Evolutionary conservation across 1,140 invertebrate genomes (phyloP), one percentile per base, ranked within the genome.

Genomic region (Saxidomus purpurata): DNA sequence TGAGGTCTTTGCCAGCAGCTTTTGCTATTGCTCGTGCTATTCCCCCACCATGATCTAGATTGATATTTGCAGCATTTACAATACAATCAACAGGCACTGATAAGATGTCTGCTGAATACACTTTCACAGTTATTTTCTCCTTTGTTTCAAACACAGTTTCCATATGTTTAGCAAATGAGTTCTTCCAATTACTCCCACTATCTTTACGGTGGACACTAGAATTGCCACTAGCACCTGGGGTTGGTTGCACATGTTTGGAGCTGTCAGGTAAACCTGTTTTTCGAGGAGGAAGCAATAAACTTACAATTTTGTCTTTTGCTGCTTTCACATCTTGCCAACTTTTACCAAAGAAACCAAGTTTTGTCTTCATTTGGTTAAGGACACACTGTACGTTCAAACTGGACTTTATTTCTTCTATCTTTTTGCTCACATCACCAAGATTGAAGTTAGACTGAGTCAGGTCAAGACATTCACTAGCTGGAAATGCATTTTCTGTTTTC

Each of bases 61-160:
- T 28, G 2, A 19, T n/a, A 49, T 89, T 71, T 22, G 79, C 80
- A 19, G 87, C 43, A 83, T 83, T 89, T 2, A 89, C 87, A 40
- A 89, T 83, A 38, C 83, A 59, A 40, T 85, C 83, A 8, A 85
- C 69, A 22, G 67, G 25, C 0, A 76, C 31, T 2, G 34, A 25
- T 43, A 63, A 82, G 22, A 98, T 98, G 25, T 99, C 98, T 94
- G 98, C 98, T n/a, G 98, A 69, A 55, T 90, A 92, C 38, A 94
- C 84, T 59, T 74, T 69, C 3, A 94, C 82, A 11, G 61, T 80
- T 17, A 91, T 59, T 34, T 67, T 36, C 25, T 77, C 85, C 59
- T 77, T 86, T 4, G 84, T 86, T 55, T 0, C 22, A 81, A 38
- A 81, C 6, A 31, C 38, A 15, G 36, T 15, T n/a, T 19, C 3